Base-by-base conservation (phyloP, 2,888 invertebrate genomes). In the Pyralis farinalis region DNA sequence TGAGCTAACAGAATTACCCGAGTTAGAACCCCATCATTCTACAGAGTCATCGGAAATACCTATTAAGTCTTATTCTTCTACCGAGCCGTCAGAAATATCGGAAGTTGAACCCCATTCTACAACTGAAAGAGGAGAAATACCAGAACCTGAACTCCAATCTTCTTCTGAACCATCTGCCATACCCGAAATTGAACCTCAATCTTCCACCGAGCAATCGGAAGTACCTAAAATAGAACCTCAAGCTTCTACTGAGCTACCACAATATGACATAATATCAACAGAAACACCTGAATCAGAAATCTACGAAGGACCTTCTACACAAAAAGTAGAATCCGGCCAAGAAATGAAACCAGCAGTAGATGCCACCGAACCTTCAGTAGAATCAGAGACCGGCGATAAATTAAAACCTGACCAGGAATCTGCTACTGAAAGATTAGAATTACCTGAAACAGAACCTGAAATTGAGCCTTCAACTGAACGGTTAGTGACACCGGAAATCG, bases 101-200 rank as follows among this genome's bases (percentile, higher is more conserved):
- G 41, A 33, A 27, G 25, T 49, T 40, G 49, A 53, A 41, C 37
- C 47, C 34, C 53, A 55, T 5, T 25, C 25, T 25, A 5, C 25
- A 1, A n/a, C 25, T 2, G 25, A 25, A 1, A 3, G 1, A 25
- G 5, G 5, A 2, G 25, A 25, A 7, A n/a, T 25, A 2, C 25
- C 25, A 5, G 25, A 7, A 25, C 3, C 7, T 25, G 25, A 25
- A 25, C 16, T 4, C 4, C 16, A 25, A 7, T n/a, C 3, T 25
- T 4, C 25, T 5, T 5, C 25, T 25, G 25, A 25, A 25, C 25
- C 1, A 25, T 5, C 25, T 1, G 25, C 3, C 3, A 7, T 4
- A n/a, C 25, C 25, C 7, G 7, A 25, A 2, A 25, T 25, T 21
- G 21, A 21, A 5, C n/a, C 21, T 7, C 10, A 30, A 30, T 21